Evolutionary conservation across 1,140 invertebrate genomes (phyloP).

Genomic region (Lycorma delicatula): DNA sequence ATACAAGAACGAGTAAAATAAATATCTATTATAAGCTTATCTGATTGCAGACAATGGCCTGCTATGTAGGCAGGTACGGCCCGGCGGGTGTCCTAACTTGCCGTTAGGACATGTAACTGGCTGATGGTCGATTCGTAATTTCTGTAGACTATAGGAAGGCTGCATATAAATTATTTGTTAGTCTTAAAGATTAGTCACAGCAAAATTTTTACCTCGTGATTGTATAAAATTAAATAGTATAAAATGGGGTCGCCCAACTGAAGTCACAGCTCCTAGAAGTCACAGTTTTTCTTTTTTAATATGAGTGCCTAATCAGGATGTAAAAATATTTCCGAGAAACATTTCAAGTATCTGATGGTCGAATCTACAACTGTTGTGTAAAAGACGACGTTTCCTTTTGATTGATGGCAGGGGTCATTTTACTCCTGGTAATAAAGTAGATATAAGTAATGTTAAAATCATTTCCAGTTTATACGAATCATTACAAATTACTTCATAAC

Average conservation of each 20-base stretch:
- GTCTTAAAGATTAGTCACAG: background rate
- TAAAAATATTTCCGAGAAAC: conserved; percentile 21
- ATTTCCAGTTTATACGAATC: conserved; percentile 20
- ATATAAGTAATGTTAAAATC: conserved; percentile 19
- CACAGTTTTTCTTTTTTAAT: conserved; percentile 4
- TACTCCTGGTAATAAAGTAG: conserved; percentile 18
- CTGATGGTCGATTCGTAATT: background rate
- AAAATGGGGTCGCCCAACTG: background rate
- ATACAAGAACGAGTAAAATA: too few relatives aligned
- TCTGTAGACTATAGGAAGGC: background rate
- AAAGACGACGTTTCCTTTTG: conserved; percentile 16
- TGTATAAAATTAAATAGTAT: background rate
- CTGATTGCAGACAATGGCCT: too few relatives aligned
- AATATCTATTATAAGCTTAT: too few relatives aligned
- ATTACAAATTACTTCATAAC: conserved; percentile 35
- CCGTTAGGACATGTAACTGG: background rate
- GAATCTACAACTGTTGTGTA: conserved; percentile 16
- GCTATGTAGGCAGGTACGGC: too few relatives aligned
- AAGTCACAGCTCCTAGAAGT: background rate
- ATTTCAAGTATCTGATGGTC: conserved; percentile 17
- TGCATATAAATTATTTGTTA: background rate
- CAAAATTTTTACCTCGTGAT: background rate
- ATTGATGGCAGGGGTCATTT: conserved; percentile 9
- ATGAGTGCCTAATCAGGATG: conserved; percentile 1
- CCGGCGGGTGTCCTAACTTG: too few relatives aligned